Conservation (phyloP, 2,888 invertebrate genomes). For the Melinaea menophilus region DNA sequence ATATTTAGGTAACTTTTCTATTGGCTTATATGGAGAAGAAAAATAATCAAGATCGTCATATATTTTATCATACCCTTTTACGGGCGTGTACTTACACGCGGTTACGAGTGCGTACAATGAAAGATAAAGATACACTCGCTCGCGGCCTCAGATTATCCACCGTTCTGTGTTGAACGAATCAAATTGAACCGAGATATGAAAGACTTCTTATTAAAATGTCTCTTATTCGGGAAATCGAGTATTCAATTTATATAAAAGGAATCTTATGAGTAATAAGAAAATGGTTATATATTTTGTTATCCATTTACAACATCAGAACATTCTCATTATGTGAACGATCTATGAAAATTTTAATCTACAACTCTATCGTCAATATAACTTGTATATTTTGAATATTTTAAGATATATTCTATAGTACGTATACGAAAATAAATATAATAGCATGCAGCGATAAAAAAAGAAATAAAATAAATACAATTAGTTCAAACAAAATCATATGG, state of each 20-base stretch:
- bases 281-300: background rate
- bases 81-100: conserved; percentile 28
- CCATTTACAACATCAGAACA: no score
- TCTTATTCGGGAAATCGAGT: conserved; percentile 1
- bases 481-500: no score
- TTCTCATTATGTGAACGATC: no score
- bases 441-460: no score
- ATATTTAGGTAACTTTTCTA: conserved; percentile 62
- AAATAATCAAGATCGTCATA: conserved; percentile 35
- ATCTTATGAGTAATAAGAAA: background rate
- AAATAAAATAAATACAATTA: no score
- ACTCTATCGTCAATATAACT: no score
- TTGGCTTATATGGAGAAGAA: conserved; percentile 36
- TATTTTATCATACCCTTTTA: conserved; percentile 34
- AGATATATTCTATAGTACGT: no score
- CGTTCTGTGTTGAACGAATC: background rate
- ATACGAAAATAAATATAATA: no score
- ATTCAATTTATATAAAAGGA: background rate
- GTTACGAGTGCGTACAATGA: conserved; percentile 6
- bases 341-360: no score
- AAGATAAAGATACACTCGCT: conserved; percentile 5
- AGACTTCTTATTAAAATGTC: background rate
- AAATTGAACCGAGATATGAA: conserved; percentile 1
- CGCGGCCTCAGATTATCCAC: conserved; percentile 4
- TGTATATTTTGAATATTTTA: no score